A percentile compares a stretch with the other conserved stretches of the same genome.
Conservation (phyloP, 2,797 vertebrate genomes). For the Falco naumanni region DNA sequence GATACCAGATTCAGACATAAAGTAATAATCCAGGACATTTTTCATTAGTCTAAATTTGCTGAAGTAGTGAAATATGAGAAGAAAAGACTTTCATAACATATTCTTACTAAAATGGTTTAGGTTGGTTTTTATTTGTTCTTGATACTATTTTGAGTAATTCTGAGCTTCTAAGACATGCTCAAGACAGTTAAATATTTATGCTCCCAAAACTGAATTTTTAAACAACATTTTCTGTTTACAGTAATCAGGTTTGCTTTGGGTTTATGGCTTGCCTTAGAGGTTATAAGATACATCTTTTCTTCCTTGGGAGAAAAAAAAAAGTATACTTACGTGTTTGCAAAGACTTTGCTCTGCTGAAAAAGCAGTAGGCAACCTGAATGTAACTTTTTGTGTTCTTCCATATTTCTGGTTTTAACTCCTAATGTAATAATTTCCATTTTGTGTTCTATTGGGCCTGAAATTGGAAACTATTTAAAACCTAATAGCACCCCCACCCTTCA, state of each 20-base stretch:
- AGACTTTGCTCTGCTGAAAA: not conserved
- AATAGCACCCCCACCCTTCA: not conserved
- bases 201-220: not conserved
- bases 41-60: not conserved
- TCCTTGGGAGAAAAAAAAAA: too few relatives aligned
- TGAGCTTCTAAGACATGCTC: not conserved
- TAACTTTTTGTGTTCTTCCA: not conserved
- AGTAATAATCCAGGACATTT: not conserved
- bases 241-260: not conserved
- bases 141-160: not conserved
- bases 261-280: not conserved
- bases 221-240: not conserved
- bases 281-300: not conserved
- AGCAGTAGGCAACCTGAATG: not conserved
- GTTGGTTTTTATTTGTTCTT: not conserved
- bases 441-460: not conserved
- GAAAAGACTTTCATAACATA: not conserved
- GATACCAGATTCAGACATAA: not conserved
- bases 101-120: not conserved
- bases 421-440: not conserved
- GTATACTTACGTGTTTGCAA: not conserved
- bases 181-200: constrained; percentile 35
- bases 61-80: not conserved
- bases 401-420: not conserved
- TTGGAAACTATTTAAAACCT: not conserved